Evolutionary conservation across 1,140 invertebrate genomes (phyloP), one percentile per base, ranked within the genome.

Genomic region (Rhyacophila brunnea): DNA sequence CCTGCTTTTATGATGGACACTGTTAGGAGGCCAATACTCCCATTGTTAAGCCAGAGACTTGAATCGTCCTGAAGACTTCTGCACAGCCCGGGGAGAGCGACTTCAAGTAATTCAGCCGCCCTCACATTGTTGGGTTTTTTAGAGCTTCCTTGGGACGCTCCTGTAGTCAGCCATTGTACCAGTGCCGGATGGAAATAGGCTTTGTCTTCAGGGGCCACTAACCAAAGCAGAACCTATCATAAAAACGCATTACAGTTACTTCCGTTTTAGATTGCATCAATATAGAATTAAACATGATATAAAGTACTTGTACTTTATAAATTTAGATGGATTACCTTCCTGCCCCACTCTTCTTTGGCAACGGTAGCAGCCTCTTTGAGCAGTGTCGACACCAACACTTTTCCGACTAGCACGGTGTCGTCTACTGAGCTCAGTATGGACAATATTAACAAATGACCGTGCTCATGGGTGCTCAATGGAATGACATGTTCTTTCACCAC

Each of bases 351-450:
- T 71, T 89, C 85, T 20, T 75, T 69, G 0, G 85, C 85, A 17
- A 98, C 78, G 17, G 88, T 85, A 38, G 84, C 79, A 0, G 94
- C 66, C 68, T 89, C 84, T 6, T 81, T 84, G 19, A 89, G 74
- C 44, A 98, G 73, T 67, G 93, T 88, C 48, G 87, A 74, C 14
- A 92, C 74, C 40, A 92, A 83, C 10, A 87, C 84, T 75, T 97
- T 96, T 63, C 90, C 89, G 15, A 96, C 80, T 0, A 97, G 75
- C 44, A 93, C 87, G 1, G 95, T 98, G 67, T 98, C 95, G 74
- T 98, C 96, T 1, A 95, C 86, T n/a, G 83, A 82, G 71, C 97
- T 94, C 62, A 97, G 87, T 43, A 97, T 79, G 0, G 91, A 85
- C 51, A 96, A 77, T 23, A 98, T 71, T 6, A 93, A 84, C 14